phyloP scores from a whole-genome alignment of 2,888 invertebrate species.

The Dinocampus coccinellae region DNA sequence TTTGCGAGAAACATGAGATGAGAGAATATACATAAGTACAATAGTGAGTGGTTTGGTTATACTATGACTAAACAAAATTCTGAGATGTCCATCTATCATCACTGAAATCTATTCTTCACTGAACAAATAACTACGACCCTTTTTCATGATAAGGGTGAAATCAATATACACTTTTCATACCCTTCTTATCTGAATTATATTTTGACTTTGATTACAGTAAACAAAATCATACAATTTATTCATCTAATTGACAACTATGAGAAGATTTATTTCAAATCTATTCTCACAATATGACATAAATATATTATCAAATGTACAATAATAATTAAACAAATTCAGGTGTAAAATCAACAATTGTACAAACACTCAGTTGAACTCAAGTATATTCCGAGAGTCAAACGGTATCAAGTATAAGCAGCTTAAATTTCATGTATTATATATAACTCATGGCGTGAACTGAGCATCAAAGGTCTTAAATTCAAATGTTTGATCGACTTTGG shows the following conservation, averaged over 20 bases:
- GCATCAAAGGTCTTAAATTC: slow-evolving; percentile 13
- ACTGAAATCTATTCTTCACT: slow-evolving; percentile 37
- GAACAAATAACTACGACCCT: slow-evolving; percentile 35
- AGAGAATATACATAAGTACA: too few species aligned
- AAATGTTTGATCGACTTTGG: slow-evolving; percentile 12
- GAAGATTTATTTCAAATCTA: not conserved
- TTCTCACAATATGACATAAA: not conserved
- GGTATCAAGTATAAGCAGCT: slow-evolving; percentile 25
- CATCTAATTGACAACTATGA: not conserved
- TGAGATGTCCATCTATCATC: slow-evolving; percentile 45
- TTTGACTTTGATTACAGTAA: too few species aligned
- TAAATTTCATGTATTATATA: slow-evolving; percentile 16
- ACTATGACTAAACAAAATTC: not conserved
- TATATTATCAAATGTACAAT: not conserved
- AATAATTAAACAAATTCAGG: too few species aligned
- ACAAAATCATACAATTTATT: too few species aligned
- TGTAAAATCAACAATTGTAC: too few species aligned
- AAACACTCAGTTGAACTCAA: too few species aligned
- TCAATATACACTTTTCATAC: not conserved
- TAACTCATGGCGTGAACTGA: slow-evolving; percentile 8
- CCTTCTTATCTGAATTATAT: slow-evolving; percentile 32
- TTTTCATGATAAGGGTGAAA: slow-evolving; percentile 1
- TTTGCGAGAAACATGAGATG: slow-evolving; percentile 13
- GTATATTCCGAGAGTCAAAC: too few species aligned
- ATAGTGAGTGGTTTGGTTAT: not conserved